Conservation (phyloP, 2,888 invertebrate species). For the Leucoptera coffeella region DNA sequence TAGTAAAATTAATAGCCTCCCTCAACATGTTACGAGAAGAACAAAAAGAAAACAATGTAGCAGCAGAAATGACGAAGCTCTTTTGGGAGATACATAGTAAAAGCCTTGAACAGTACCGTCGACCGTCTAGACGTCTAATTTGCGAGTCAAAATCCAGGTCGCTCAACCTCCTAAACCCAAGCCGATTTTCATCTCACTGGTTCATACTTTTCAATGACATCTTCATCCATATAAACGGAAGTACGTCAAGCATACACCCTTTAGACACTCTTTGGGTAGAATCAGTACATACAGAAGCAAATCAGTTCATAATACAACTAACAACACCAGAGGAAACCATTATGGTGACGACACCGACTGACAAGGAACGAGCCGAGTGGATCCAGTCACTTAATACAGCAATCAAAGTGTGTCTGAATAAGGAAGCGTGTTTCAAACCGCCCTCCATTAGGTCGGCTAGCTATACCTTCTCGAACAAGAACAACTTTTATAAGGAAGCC, state of each 20-base stretch:
- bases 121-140: conserved; percentile 65
- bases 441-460: conserved; percentile 66
- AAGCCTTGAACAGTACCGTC: conserved; percentile 54
- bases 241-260: conserved; percentile 59
- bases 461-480: conserved; percentile 65
- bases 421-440: conserved; percentile 56
- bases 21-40: conserved; percentile 59
- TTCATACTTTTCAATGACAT: conserved; percentile 79
- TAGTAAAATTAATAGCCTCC: conserved; percentile 53
- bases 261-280: conserved; percentile 78
- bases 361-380: conserved; percentile 75
- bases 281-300: conserved; percentile 57
- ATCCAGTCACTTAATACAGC: conserved; percentile 67
- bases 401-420: conserved; percentile 62
- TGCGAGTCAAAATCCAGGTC: conserved; percentile 70
- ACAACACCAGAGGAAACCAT: conserved; percentile 75
- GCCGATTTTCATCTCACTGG: conserved; percentile 71
- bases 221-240: conserved; percentile 68
- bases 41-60: conserved; percentile 54
- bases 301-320: conserved; percentile 61
- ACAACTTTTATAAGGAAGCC: conserved; percentile 66
- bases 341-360: conserved; percentile 57
- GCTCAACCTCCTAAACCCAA: conserved; percentile 61
- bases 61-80: conserved; percentile 62
- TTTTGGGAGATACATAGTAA: conserved; percentile 72